Conservation (phyloP, 2,113 vertebrate genomes). For the Eonycteris spelaea region DNA sequence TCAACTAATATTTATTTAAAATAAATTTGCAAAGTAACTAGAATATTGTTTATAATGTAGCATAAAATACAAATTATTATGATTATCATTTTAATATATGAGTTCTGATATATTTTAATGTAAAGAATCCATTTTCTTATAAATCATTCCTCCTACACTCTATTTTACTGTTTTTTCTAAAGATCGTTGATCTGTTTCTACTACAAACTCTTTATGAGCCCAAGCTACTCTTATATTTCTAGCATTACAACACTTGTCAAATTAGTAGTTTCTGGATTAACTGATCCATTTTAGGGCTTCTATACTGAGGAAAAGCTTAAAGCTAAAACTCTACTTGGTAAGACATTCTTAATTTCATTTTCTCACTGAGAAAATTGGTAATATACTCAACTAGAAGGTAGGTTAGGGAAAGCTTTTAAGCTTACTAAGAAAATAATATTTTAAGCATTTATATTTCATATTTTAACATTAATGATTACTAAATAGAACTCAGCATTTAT, state of each 20-base stretch:
- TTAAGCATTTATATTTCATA: background rate
- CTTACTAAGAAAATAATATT: slow-evolving; percentile 3
- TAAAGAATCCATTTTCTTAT: background rate
- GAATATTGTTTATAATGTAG: background rate
- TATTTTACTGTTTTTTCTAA: background rate
- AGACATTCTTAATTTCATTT: background rate
- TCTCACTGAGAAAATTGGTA: background rate
- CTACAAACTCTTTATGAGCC: background rate
- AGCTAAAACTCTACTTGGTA: background rate
- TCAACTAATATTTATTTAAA: background rate
- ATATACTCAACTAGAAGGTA: background rate
- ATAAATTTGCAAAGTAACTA: background rate
- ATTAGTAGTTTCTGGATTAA: background rate
- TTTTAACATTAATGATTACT: slow-evolving; percentile 20
- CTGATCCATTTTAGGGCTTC: background rate
- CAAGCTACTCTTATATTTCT: background rate
- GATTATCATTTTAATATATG: background rate
- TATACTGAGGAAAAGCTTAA: background rate
- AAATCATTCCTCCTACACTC: background rate
- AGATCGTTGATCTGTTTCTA: background rate
- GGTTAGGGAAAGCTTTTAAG: background rate
- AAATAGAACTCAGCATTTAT: slow-evolving; percentile 23
- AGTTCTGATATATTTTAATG: background rate
- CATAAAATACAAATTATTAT: background rate
- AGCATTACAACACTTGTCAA: background rate